These are phyloP conservation scores for Notarius lentiginosus DNA, from an alignment of 2,113 vertebrate species.

Conservation along the genomic window DNA sequence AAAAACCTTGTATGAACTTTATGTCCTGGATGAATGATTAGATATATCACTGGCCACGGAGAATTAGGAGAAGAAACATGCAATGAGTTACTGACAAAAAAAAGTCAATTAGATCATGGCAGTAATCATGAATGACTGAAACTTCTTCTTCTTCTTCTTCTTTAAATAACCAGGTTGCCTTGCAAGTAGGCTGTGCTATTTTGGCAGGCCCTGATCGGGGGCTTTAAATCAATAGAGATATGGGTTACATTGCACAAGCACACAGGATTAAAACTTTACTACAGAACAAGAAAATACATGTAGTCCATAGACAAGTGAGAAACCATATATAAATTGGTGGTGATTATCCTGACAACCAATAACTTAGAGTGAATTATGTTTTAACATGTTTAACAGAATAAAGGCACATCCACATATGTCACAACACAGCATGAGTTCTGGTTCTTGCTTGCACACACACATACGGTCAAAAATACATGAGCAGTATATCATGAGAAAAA, in stretches of 20 bases:
- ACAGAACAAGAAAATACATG: background rate
- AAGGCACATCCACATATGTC: background rate
- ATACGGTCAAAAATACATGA: background rate
- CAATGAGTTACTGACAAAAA: background rate
- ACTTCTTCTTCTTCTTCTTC: no score
- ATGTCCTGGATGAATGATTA: background rate
- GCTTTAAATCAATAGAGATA: background rate
- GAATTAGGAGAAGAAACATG: background rate
- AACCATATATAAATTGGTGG: background rate
- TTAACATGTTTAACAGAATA: conserved; percentile 2
- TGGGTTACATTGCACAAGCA: background rate
- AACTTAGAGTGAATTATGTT: conserved; percentile 12
- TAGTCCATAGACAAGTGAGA: background rate
- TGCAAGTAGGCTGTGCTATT: background rate
- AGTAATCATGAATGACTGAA: background rate
- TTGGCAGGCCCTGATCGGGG: background rate
- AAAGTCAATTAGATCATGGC: background rate
- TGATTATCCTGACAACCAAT: background rate
- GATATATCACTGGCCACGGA: background rate
- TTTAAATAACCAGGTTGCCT: background rate
- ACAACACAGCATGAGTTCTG: background rate
- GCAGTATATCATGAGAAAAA: background rate
- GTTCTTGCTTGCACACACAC: background rate
- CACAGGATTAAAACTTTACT: background rate
- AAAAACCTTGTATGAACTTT: background rate